A percentile compares a stretch with the other conserved stretches of the same genome.
These are phyloP conservation scores for Carabus problematicus DNA, from an alignment of 2,888 invertebrate species.

Conservation along the genomic window DNA sequence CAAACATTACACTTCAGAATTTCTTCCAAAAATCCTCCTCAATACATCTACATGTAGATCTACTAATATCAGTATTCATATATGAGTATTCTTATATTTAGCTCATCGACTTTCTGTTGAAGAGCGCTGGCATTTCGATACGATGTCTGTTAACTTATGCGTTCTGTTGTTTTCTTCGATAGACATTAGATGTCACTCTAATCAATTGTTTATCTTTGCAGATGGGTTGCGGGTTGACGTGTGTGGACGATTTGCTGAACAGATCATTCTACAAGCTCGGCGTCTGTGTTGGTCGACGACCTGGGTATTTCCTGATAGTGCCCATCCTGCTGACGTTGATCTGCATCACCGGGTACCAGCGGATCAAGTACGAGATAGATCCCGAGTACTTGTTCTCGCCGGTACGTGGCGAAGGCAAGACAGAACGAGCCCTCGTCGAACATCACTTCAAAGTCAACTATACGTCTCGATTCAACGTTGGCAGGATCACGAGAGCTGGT, in stretches of 20 bases:
- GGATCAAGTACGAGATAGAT: conserved; percentile 87
- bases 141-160: too few relatives aligned
- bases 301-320: conserved; percentile 87
- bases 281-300: conserved; percentile 77
- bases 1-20: too few relatives aligned
- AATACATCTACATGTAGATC: too few relatives aligned
- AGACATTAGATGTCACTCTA: too few relatives aligned
- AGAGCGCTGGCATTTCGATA: too few relatives aligned
- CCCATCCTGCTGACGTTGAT: conserved; percentile 82
- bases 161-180: too few relatives aligned
- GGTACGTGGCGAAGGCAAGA: conserved; percentile 83
- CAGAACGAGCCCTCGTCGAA: conserved; percentile 82
- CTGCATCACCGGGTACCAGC: conserved; percentile 87
- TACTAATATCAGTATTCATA: too few relatives aligned
- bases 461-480: conserved; percentile 83
- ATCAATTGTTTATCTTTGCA: conserved; percentile 1
- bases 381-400: conserved; percentile 94
- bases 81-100: too few relatives aligned
- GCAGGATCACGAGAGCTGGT: conserved; percentile 88
- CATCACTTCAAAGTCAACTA: conserved; percentile 88
- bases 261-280: conserved; percentile 84
- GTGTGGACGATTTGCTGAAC: conserved; percentile 82
- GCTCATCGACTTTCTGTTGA: too few relatives aligned
- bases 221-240: conserved; percentile 63
- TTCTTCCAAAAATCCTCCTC: too few relatives aligned